phyloP scores from a whole-genome alignment of 2,888 invertebrate species.

The Cosmia trapezina region DNA sequence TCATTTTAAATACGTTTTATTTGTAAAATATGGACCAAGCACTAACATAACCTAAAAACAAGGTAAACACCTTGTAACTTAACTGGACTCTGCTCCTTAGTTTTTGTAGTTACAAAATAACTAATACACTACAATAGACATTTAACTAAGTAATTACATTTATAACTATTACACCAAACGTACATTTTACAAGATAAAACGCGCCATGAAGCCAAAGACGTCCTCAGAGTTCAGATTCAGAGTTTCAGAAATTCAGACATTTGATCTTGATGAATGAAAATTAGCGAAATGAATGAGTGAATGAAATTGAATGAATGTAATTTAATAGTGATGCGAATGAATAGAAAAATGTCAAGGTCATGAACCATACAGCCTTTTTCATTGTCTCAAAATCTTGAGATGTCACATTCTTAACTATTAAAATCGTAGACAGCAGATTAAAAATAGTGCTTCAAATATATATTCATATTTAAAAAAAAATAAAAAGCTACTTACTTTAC shows the following conservation, averaged over 20 bases:
- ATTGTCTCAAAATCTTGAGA: neutral
- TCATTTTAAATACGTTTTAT: constrained; percentile 82
- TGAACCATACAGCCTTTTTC: neutral
- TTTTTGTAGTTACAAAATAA: constrained; percentile 42
- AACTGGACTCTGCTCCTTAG: constrained; percentile 38
- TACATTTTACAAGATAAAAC: constrained; percentile 72
- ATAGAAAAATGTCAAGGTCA: constrained; percentile 9
- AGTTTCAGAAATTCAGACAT: too few relatives aligned
- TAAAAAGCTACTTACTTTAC: neutral
- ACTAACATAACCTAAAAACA: constrained; percentile 87
- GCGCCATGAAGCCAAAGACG: constrained; percentile 73
- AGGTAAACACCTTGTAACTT: constrained; percentile 71
- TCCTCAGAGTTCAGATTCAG: constrained; percentile 50
- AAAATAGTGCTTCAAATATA: too few relatives aligned
- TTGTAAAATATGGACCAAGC: constrained; percentile 78
- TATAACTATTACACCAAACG: constrained; percentile 56
- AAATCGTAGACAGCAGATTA: too few relatives aligned
- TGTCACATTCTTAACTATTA: too few relatives aligned
- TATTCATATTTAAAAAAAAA: too few relatives aligned
- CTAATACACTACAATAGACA: constrained; percentile 46
- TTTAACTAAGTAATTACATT: constrained; percentile 52
- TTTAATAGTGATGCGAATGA: constrained; percentile 10
- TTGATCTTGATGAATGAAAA: constrained; percentile 59
- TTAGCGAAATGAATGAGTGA: constrained; percentile 36
- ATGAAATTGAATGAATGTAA: constrained; percentile 6